phyloP scores from a whole-genome alignment of 2,113 vertebrate genomes.

The Pterocles burchelli region DNA sequence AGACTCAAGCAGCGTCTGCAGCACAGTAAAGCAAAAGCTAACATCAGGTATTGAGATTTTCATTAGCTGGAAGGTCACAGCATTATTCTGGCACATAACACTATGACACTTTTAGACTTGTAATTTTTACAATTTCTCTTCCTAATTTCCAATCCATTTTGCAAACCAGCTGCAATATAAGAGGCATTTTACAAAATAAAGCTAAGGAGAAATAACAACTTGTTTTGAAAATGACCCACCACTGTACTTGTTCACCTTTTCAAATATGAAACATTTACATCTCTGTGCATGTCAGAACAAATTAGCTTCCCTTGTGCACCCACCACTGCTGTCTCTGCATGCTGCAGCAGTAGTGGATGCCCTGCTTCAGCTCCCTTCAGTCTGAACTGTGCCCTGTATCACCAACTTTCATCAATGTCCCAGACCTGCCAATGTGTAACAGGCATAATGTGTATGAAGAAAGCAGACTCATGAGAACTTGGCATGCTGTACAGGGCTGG shows the following conservation, averaged over 20 bases:
- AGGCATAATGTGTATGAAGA: background rate
- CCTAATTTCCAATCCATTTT: background rate
- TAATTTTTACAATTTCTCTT: background rate
- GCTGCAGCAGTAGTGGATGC: background rate
- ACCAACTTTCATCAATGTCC: background rate
- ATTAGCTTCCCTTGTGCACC: background rate
- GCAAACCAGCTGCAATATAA: background rate
- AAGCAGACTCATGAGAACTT: background rate
- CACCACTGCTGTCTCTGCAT: background rate
- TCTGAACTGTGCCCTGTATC: background rate
- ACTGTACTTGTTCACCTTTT: background rate
- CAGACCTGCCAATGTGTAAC: background rate
- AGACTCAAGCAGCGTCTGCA: constrained; percentile 87
- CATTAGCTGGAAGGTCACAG: background rate
- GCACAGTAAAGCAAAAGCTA: constrained; percentile 7
- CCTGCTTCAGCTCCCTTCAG: background rate
- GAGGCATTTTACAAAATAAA: background rate
- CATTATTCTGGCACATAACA: background rate
- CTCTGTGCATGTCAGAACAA: background rate
- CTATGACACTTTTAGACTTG: background rate
- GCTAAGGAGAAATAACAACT: background rate
- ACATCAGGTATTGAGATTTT: background rate
- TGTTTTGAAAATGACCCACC: background rate
- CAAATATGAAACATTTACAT: background rate
- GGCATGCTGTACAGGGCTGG: background rate